A percentile compares a stretch with the other conserved stretches of the same genome.
These are phyloP conservation scores for Microcebus tavaratra DNA, from an alignment of 2,113 vertebrate genomes.

Conservation along the genomic window DNA sequence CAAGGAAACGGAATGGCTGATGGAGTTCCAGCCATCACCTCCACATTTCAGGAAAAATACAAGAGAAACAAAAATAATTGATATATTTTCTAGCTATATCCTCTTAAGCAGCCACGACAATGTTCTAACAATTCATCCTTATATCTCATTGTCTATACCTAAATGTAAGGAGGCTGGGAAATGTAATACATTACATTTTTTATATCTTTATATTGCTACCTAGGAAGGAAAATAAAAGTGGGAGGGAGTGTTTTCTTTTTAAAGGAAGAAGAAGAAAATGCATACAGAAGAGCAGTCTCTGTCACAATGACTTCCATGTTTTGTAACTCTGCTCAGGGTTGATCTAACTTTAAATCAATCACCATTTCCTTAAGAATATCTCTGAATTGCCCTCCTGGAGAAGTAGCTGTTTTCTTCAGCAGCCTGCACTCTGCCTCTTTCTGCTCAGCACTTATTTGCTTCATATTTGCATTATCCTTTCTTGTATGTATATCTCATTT, in stretches of 20 bases:
- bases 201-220: background rate
- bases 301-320: background rate
- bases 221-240: background rate
- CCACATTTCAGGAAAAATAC: background rate
- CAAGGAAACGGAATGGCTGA: background rate
- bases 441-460: background rate
- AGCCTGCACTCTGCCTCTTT: background rate
- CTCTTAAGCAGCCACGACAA: background rate
- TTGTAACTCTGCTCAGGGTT: background rate
- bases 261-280: background rate
- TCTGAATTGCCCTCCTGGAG: background rate
- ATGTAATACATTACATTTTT: background rate
- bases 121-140: background rate
- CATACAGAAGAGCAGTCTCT: background rate
- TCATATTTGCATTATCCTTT: background rate
- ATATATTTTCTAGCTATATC: background rate
- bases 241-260: background rate
- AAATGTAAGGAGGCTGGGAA: background rate
- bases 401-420: background rate
- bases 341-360: no score
- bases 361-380: background rate
- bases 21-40: background rate
- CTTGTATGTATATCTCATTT: background rate
- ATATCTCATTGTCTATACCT: background rate
- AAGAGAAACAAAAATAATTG: background rate